Base-by-base conservation (phyloP, 1,140 invertebrate genomes). In the Thrips palmi region DNA sequence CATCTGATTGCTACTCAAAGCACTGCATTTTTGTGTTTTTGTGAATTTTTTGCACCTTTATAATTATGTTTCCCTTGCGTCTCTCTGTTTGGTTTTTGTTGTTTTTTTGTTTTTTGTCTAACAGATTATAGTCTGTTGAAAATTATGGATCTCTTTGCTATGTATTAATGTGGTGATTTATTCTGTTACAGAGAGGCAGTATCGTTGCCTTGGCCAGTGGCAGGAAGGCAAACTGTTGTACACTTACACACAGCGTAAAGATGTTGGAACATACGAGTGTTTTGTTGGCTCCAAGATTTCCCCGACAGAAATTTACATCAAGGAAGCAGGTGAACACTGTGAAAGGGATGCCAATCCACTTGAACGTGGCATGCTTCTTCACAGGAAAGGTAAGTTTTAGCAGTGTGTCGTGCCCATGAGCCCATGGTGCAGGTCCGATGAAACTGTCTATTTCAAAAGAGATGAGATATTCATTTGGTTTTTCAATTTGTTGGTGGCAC, bases 201-300 rank as follows among this genome's bases (percentile, higher is more conserved):
- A 79, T 49, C 52, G 66, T 41, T 79, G 75, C 47, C 56, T 79
- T 11, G 75, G 74, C 20, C 72, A 76, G 47, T 79, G 74, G 74
- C 59, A 65, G 41, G 74, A 79, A 52, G 60, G 65, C 19, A 67
- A 66, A 8, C 54, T 75, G 0, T 65, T 72, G 43, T 78, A 77
- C 45, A 75, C 74, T 0, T 77, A 74, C 49, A 77, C 75, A 0
- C 67, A 73, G 57, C 58, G 74, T 43, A 63, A 65, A 33, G 74
- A 78, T 47, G 58, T 68, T 19, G 59, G 60, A 33, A 62, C 59
- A 0, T 74, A 72, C 42, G 74, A 79, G 53, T 79, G 75, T 50
- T 79, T 79, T 45, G 73, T 75, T 2, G 75, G 74, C 1, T 62
- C 66, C 12, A 73, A 75, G n/a, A 55, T 72, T 0, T 64, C 62